Evolutionary conservation across 2,113 vertebrate species (phyloP).

Genomic region (Anseranas semipalmata): DNA sequence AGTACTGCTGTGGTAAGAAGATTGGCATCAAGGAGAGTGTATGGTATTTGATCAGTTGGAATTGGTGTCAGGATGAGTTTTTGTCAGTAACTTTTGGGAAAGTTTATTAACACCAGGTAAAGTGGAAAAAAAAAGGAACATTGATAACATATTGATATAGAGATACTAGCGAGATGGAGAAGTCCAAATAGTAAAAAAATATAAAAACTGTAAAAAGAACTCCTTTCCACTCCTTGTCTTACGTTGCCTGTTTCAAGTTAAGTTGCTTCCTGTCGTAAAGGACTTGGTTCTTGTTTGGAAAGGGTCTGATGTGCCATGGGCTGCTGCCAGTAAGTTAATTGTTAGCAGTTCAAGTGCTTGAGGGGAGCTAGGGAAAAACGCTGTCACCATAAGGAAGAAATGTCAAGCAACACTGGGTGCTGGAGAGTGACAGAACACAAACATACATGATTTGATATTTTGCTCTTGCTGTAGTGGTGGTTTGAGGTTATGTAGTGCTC

Average conservation of each 20-base stretch:
- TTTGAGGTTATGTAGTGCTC: not conserved
- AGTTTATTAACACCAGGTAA: not conserved
- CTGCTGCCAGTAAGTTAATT: not conserved
- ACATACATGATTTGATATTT: too few species aligned
- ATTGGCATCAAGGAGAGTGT: too few species aligned
- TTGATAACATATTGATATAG: not conserved
- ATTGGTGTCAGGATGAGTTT: not conserved
- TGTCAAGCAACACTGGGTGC: fast-evolving
- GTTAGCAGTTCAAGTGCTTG: not conserved
- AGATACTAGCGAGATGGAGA: not conserved
- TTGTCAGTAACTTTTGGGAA: not conserved
- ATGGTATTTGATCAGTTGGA: not conserved
- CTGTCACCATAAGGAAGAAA: not conserved
- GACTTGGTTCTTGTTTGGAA: not conserved
- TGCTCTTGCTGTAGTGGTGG: not conserved
- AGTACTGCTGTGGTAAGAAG: not conserved
- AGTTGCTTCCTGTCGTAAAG: not conserved
- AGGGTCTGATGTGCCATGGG: not conserved
- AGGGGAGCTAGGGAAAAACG: not conserved
- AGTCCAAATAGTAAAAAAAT: not conserved
- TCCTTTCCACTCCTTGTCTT: not conserved
- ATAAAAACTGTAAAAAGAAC: not conserved
- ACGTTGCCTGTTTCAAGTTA: not conserved
- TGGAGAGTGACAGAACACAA: not conserved
- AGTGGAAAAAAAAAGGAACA: not conserved